Evolutionary conservation across 2,888 invertebrate species (phyloP).

Genomic region (Acanthopleura granulata): DNA sequence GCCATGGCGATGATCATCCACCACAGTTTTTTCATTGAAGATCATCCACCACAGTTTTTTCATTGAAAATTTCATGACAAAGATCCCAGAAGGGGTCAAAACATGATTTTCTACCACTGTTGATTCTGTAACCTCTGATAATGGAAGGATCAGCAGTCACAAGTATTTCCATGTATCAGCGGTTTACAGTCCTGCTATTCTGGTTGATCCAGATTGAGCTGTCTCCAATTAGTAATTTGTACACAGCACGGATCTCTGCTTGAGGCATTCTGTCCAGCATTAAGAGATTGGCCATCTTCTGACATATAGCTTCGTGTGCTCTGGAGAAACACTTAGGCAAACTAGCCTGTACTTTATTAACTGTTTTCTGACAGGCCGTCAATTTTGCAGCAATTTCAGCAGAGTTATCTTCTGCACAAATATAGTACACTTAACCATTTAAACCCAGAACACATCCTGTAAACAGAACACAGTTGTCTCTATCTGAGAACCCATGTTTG

Average conservation of each 20-base stretch:
- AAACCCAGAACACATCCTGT: conserved; percentile 10
- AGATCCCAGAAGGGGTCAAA: too few relatives aligned
- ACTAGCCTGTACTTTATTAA: too few relatives aligned
- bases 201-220: not conserved
- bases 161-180: conserved; percentile 1
- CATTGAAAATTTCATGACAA: not conserved
- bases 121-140: too few relatives aligned
- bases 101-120: too few relatives aligned
- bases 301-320: not conserved
- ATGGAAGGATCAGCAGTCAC: too few relatives aligned
- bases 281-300: not conserved
- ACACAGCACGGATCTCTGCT: not conserved
- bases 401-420: not conserved
- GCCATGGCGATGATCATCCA: not conserved
- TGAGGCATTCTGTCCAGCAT: not conserved
- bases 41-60: too few relatives aligned
- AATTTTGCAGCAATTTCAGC: not conserved
- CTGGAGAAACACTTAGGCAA: too few relatives aligned
- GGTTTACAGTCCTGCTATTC: not conserved
- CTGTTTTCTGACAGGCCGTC: too few relatives aligned
- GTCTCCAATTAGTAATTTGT: not conserved
- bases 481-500: too few relatives aligned
- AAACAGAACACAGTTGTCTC: too few relatives aligned
- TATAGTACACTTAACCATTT: conserved; percentile 9
- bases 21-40: too few relatives aligned